Conservation (phyloP, 2,797 vertebrate species). For the Hydrolagus colliei region DNA sequence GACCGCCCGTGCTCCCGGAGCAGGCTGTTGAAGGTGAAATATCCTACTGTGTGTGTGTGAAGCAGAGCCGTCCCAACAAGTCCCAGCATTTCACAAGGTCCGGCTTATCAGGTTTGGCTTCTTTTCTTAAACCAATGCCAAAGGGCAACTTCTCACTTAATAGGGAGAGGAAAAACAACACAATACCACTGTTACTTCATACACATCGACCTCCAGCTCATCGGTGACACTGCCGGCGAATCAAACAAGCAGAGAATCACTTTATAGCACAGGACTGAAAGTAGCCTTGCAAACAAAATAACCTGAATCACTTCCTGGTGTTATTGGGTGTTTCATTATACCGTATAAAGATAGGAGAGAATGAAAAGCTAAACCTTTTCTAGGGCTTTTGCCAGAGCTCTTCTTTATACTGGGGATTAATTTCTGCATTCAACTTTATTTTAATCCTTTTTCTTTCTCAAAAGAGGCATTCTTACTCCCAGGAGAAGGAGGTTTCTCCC, state of each 20-base stretch:
- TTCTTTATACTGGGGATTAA: not conserved
- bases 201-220: not conserved
- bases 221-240: not conserved
- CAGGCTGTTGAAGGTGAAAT: not conserved
- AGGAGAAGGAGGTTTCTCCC: no score
- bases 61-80: not conserved
- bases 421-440: not conserved
- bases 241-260: not conserved
- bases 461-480: no score
- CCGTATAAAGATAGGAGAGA: not conserved
- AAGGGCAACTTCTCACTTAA: not conserved
- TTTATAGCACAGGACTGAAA: not conserved
- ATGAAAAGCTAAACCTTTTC: no score
- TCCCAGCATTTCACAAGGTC: not conserved
- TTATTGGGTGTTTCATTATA: not conserved
- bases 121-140: not conserved
- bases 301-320: not conserved
- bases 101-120: slow-evolving; percentile 15
- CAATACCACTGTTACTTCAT: not conserved
- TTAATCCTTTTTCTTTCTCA: not conserved
- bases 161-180: not conserved
- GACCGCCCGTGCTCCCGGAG: not conserved
- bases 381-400: not conserved
- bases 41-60: not conserved
- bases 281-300: no score